phyloP scores from a whole-genome alignment of 2,113 vertebrate species.

The Cairina moschata region DNA sequence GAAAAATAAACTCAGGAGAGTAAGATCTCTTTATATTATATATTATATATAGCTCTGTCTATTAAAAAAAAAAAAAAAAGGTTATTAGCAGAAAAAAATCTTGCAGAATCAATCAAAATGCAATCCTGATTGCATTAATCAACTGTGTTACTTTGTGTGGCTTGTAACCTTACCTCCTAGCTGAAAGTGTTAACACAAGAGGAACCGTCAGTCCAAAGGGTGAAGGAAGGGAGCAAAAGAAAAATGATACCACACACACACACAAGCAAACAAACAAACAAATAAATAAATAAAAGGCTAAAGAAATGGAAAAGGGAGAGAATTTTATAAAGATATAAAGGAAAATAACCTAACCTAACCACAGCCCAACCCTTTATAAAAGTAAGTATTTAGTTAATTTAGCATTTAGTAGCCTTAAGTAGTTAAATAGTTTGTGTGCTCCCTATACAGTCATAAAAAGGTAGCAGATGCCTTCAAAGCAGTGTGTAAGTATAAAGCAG shows the following conservation, averaged over 20 bases:
- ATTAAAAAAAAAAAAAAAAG: background rate
- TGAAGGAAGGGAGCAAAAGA: background rate
- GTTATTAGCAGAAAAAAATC: background rate
- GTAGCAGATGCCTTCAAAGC: background rate
- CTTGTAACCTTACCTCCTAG: background rate
- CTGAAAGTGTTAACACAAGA: background rate
- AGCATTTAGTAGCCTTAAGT: background rate
- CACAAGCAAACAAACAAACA: background rate
- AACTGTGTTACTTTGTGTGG: background rate
- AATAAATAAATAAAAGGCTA: background rate
- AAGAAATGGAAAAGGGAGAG: background rate
- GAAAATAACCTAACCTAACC: background rate
- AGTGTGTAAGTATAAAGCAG: background rate
- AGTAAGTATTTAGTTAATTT: background rate
- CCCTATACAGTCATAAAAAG: rapidly evolving
- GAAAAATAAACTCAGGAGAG: background rate
- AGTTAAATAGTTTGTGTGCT: background rate
- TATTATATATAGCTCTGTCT: background rate
- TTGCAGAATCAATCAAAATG: background rate
- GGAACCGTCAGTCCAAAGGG: background rate
- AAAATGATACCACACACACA: background rate
- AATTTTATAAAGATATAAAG: background rate
- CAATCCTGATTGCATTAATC: no score
- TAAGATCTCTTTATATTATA: background rate
- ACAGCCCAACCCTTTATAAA: background rate